Evolutionary conservation across 2,113 vertebrate species (phyloP).

Genomic region (Fukomys damarensis): DNA sequence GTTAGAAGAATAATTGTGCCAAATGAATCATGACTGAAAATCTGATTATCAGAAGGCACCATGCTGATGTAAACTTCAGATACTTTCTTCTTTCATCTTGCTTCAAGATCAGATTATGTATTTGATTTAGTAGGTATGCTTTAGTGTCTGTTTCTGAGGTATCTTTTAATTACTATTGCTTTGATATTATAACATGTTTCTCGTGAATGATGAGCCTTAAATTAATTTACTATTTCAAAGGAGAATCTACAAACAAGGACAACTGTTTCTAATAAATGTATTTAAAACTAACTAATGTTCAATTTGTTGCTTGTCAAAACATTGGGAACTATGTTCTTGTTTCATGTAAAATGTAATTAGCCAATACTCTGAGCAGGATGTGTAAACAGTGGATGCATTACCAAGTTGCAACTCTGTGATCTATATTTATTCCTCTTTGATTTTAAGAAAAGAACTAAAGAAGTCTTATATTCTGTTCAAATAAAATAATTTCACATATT

Average conservation of each 20-base stretch:
- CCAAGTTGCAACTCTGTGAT: conserved; percentile 61
- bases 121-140: conserved; percentile 54
- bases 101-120: conserved; percentile 64
- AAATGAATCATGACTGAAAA: conserved; percentile 85
- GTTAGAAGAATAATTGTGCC: conserved; percentile 78
- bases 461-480: conserved; percentile 27
- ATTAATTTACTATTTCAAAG: conserved; percentile 84
- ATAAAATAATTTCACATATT: conserved; percentile 55
- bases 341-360: conserved; percentile 83
- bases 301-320: conserved; percentile 87
- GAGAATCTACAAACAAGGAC: conserved; percentile 80
- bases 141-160: conserved; percentile 60
- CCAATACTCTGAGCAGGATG: conserved; percentile 73
- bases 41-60: conserved; percentile 79
- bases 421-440: conserved; percentile 63
- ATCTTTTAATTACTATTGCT: conserved; percentile 68
- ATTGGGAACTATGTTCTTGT: conserved; percentile 80
- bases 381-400: conserved; percentile 51
- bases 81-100: conserved; percentile 78
- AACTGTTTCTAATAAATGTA: conserved; percentile 84
- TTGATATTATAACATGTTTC: conserved; percentile 82
- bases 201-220: conserved; percentile 81
- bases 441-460: conserved; percentile 52
- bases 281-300: conserved; percentile 84
- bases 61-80: conserved; percentile 74